Base-by-base conservation (phyloP, 2,113 vertebrate genomes). In the Pygoscelis antarcticus region DNA sequence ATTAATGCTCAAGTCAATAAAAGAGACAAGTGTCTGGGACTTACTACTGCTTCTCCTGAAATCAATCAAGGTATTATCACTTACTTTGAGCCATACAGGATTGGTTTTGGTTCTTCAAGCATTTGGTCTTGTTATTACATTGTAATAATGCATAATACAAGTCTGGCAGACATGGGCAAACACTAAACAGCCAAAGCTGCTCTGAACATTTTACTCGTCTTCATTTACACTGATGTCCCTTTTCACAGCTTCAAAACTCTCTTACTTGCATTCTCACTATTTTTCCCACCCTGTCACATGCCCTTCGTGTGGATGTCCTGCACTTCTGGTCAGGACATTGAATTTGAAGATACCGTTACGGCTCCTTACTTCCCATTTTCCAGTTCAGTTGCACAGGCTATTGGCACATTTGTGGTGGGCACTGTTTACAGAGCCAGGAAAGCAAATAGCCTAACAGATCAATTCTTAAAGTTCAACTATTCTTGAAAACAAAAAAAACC, bases 1-100 rank as follows among this genome's bases (percentile, higher is more conserved):
- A 96, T 96, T 95, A 96, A 94, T 68, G 51, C 62, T 62, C 70
- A 90, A 91, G 77, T 96, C 91, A 97, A 92, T 96, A 94, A 94
- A 83, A 89, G 46, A 92, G 80, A 86, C 75, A 92, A 97, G 83
- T 81, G 74, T 84, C 87, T 96, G 58, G 42, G 44, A 91, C 69
- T 90, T 94, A 65, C 49, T 62, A 57, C 40, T 84, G 78, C 83
- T 95, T 90, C 83, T 93, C 83, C 49, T 87, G 89, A 87, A 97
- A 95, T 96, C 91, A 95, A 30, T 85, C 91, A 89, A 91, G 42
- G 62, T 90, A 66, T 55, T 90, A 76, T 71, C 49, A 75, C 42
- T 94, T 81, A 65, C 61, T 86, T 65, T 58, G 80, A 95, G 66
- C 44, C 51, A 34, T 9, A 46, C 42, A 88, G 32, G 47, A 80